Evolutionary conservation across 2,797 vertebrate species (phyloP).

Genomic region (Chanos chanos): DNA sequence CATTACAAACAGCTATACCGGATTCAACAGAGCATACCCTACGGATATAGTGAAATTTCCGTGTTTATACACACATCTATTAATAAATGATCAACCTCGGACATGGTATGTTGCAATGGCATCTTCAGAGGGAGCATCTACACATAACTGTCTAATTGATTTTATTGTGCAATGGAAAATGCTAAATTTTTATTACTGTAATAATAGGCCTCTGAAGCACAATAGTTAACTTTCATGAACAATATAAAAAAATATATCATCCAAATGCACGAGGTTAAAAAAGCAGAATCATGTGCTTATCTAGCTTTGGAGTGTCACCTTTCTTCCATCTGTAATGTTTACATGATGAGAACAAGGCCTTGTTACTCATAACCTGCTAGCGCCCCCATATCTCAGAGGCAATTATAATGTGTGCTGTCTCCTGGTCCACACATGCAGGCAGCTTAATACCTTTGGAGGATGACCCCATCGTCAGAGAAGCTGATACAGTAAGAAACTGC

Average conservation of each 20-base stretch:
- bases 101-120: too few species aligned
- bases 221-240: conserved; percentile 30
- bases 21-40: neutral
- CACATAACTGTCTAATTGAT: too few species aligned
- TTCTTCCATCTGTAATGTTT: conserved; percentile 58
- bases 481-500: neutral
- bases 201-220: neutral
- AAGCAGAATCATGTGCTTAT: conserved; percentile 57
- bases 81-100: too few species aligned
- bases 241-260: conserved; percentile 47
- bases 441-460: conserved; percentile 12
- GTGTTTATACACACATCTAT: too few species aligned
- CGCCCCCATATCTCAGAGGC: conserved; percentile 50
- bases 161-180: conserved; percentile 2
- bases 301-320: conserved; percentile 60
- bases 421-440: conserved; percentile 26
- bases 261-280: conserved; percentile 57
- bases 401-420: conserved; percentile 56
- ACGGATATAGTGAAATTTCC: too few species aligned
- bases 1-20: conserved; percentile 4
- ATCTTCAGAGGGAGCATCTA: too few species aligned
- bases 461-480: conserved; percentile 24
- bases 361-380: conserved; percentile 48
- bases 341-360: conserved; percentile 54
- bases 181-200: conserved; percentile 5